Conservation (phyloP, 2,888 invertebrate species). For the Chloromyia formosa region DNA sequence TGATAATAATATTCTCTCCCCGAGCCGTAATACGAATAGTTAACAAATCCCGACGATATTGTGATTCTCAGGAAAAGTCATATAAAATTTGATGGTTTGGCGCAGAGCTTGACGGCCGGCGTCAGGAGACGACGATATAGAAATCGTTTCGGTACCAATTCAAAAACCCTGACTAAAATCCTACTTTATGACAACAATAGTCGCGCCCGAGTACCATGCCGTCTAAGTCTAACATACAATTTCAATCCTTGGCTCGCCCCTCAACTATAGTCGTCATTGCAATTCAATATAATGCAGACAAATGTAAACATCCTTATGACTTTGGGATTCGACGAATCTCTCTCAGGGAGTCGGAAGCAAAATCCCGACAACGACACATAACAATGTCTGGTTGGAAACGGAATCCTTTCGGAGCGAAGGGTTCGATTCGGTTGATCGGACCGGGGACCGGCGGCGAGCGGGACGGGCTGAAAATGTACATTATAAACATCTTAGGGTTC, state of each 20-base stretch:
- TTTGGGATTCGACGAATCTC: conserved; percentile 6
- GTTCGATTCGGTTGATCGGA: too few species aligned
- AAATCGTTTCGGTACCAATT: conserved; percentile 11
- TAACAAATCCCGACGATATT: too few species aligned
- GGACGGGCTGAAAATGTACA: not conserved
- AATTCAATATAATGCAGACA: conserved; percentile 26
- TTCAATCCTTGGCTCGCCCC: not conserved
- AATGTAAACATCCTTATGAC: conserved; percentile 36
- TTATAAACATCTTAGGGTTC: conserved; percentile 19
- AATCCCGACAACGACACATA: too few species aligned
- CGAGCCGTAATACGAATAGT: too few species aligned
- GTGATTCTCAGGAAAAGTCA: conserved; percentile 4
- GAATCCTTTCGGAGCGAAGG: conserved; percentile 8
- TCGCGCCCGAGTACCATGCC: conserved; percentile 3
- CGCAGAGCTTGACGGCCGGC: too few species aligned
- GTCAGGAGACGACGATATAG: not conserved
- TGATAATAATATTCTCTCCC: too few species aligned
- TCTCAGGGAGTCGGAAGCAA: not conserved
- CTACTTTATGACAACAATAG: conserved; percentile 35
- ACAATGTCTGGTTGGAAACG: not conserved
- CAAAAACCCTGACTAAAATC: conserved; percentile 6
- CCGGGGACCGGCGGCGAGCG: too few species aligned
- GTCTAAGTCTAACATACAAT: conserved; percentile 16
- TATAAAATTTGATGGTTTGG: conserved; percentile 7
- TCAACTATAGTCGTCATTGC: not conserved